A percentile compares a stretch with the other conserved stretches of the same genome.
These are phyloP conservation scores for Perognathus longimembris DNA, from an alignment of 2,113 vertebrate genomes.

Conservation along the genomic window DNA sequence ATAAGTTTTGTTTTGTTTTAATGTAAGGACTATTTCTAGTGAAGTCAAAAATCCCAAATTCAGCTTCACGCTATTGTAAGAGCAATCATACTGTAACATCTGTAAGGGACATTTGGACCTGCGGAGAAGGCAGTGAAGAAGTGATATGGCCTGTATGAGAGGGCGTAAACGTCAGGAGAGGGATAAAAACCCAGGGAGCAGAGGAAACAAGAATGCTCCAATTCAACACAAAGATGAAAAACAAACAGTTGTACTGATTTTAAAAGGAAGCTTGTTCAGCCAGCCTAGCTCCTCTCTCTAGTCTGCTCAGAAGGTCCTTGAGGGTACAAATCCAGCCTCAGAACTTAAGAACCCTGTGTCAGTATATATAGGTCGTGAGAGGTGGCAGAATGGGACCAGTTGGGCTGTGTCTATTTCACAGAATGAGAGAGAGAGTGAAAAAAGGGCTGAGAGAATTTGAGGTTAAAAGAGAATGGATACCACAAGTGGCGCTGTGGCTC, in stretches of 20 bases:
- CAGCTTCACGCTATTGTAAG: constrained; percentile 13
- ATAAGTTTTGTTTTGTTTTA: constrained; percentile 38
- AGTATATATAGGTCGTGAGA: background rate
- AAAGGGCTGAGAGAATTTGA: background rate
- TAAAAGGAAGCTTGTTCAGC: constrained; percentile 43
- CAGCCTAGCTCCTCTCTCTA: background rate
- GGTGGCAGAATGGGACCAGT: background rate
- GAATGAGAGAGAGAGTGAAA: background rate
- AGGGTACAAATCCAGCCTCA: fast-evolving
- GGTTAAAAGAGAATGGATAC: background rate
- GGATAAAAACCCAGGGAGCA: background rate
- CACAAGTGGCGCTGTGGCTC: no score
- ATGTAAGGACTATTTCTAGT: background rate
- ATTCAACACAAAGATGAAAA: background rate
- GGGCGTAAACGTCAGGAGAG: background rate
- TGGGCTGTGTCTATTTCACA: background rate
- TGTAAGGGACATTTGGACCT: background rate
- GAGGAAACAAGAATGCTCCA: background rate
- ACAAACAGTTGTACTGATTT: constrained; percentile 64
- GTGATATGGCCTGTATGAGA: background rate
- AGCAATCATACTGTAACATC: background rate
- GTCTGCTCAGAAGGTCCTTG: constrained; percentile 1
- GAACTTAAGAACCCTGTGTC: background rate
- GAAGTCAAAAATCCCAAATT: constrained; percentile 25
- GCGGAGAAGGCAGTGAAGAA: background rate